Evolutionary conservation across 2,113 vertebrate genomes (phyloP).

Genomic region (Pluvialis apricaria): DNA sequence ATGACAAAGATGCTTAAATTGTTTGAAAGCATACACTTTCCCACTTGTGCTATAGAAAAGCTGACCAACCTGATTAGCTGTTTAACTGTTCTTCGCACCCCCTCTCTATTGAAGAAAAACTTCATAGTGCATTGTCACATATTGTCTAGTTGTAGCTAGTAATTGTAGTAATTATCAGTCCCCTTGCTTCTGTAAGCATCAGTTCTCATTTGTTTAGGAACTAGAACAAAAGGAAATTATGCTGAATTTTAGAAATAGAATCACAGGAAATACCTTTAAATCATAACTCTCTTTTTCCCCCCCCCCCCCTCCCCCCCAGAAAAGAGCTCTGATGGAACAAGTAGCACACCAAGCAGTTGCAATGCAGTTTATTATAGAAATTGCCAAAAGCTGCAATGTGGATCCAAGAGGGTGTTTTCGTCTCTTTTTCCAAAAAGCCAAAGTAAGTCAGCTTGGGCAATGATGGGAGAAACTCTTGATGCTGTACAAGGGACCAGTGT

Average conservation of each 20-base stretch:
- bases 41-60: not conserved
- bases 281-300: not conserved
- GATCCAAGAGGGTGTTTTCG: conserved; percentile 95
- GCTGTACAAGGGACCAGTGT: not conserved
- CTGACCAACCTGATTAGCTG: not conserved
- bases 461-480: not conserved
- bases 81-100: not conserved
- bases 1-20: conserved; percentile 5
- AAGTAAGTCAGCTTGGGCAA: conserved; percentile 77
- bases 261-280: not conserved
- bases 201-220: not conserved
- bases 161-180: not conserved
- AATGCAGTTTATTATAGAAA: conserved; percentile 98
- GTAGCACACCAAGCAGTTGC: conserved; percentile 96
- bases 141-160: not conserved
- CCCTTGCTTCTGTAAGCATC: not conserved
- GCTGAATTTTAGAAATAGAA: not conserved
- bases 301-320: too few relatives aligned
- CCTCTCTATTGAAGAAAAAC: not conserved
- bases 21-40: not conserved
- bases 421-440: conserved; percentile 97
- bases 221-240: not conserved
- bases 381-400: conserved; percentile 88
- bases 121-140: not conserved
- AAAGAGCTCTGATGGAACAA: conserved; percentile 95